Evolutionary conservation across 2,113 vertebrate genomes (phyloP).

Genomic region (Miniopterus natalensis): DNA sequence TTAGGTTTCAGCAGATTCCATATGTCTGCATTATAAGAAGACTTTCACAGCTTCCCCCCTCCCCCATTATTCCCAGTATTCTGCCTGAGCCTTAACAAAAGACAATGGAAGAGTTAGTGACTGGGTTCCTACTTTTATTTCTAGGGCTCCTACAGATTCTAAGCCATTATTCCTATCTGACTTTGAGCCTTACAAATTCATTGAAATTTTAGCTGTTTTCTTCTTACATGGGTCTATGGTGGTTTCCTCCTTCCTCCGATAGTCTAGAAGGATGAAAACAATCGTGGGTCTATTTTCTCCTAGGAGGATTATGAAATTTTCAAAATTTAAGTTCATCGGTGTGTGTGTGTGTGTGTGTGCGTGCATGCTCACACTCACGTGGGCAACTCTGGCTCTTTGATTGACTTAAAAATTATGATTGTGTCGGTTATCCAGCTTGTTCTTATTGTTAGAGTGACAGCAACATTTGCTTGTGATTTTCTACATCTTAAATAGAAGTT

Average conservation of each 20-base stretch:
- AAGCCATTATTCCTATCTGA: not conserved
- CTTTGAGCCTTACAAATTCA: slow-evolving; percentile 8
- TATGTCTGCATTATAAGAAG: not conserved
- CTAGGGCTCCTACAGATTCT: not conserved
- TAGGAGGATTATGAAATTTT: not conserved
- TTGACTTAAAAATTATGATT: slow-evolving; percentile 4
- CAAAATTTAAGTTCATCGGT: not conserved
- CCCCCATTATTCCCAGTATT: not conserved
- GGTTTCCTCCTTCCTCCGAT: not conserved
- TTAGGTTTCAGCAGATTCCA: not conserved
- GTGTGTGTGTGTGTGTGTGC: not conserved
- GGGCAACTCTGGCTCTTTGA: not conserved
- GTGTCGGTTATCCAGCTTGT: not conserved
- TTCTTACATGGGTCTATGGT: not conserved
- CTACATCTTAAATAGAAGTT: not conserved
- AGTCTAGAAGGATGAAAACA: not conserved
- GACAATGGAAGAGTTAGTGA: not conserved
- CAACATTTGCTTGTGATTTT: not conserved
- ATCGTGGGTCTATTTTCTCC: not conserved
- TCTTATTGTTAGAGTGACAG: not conserved
- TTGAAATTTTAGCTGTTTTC: not conserved
- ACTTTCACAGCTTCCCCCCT: not conserved
- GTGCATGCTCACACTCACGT: too few relatives aligned
- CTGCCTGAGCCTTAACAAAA: not conserved
- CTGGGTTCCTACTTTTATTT: not conserved